phyloP scores from a whole-genome alignment of 2,113 vertebrate genomes.

The Litocranius walleri region DNA sequence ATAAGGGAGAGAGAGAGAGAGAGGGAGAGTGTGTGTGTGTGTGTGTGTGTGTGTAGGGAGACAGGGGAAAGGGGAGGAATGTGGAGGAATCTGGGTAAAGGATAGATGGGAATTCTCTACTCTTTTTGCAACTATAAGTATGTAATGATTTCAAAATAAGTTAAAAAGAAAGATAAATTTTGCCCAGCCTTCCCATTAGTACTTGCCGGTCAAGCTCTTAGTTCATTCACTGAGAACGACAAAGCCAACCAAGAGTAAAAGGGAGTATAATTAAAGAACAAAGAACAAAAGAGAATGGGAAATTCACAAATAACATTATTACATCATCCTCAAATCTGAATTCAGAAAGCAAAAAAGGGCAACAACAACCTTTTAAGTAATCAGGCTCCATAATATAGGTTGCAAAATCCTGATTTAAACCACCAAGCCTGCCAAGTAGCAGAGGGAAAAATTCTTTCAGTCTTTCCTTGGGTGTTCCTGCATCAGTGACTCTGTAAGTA shows the following conservation, averaged over 20 bases:
- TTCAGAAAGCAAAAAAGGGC: neutral
- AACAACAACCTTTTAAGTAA: neutral
- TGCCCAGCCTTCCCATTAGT: neutral
- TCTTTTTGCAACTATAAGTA: neutral
- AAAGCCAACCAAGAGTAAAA: neutral
- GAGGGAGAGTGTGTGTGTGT: neutral
- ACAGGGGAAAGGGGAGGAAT: neutral
- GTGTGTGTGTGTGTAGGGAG: neutral
- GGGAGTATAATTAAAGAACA: neutral
- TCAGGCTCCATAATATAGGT: neutral
- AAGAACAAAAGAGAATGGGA: neutral
- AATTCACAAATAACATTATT: neutral
- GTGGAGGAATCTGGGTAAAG: conserved; percentile 13
- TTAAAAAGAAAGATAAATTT: neutral
- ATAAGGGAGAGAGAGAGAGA: neutral
- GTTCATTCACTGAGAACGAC: neutral
- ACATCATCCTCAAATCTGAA: neutral
- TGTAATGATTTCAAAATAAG: neutral
- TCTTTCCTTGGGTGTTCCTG: too few species aligned
- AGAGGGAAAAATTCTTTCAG: neutral
- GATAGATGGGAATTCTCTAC: neutral
- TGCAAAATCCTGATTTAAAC: neutral
- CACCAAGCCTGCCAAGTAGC: neutral
- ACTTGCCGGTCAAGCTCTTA: neutral
- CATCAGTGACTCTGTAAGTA: neutral